These are phyloP conservation scores for Coendou prehensilis DNA, from an alignment of 2,797 vertebrate species.

Conservation along the genomic window DNA sequence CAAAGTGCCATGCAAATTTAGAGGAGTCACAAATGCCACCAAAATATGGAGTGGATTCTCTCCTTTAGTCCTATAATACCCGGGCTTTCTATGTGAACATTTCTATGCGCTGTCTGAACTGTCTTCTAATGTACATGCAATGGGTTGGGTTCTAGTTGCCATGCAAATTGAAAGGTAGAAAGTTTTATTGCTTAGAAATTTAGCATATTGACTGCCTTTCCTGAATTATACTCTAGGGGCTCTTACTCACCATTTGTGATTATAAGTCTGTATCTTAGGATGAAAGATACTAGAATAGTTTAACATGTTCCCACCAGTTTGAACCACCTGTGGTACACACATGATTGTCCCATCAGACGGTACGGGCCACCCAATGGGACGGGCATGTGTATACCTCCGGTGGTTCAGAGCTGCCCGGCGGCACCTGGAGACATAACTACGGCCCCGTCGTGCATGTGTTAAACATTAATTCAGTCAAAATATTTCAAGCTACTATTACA, in stretches of 20 bases:
- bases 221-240: neutral
- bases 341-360: too few species aligned
- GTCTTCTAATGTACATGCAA: neutral
- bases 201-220: neutral
- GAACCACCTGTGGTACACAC: too few species aligned
- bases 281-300: conserved; percentile 12
- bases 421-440: neutral
- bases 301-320: neutral
- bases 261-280: neutral
- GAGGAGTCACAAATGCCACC: neutral
- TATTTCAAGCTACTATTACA: conserved; percentile 3
- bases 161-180: conserved; percentile 40
- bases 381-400: neutral
- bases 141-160: conserved; percentile 14
- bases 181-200: conserved; percentile 26
- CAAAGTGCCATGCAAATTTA: neutral
- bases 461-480: conserved; percentile 45
- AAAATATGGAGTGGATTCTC: neutral
- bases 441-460: neutral
- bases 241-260: neutral
- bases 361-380: neutral
- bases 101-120: neutral
- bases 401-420: neutral
- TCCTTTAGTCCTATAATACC: neutral
- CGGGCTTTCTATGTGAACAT: neutral